Evolutionary conservation across 2,113 vertebrate species (phyloP).

Genomic region (Carettochelys insculpta): DNA sequence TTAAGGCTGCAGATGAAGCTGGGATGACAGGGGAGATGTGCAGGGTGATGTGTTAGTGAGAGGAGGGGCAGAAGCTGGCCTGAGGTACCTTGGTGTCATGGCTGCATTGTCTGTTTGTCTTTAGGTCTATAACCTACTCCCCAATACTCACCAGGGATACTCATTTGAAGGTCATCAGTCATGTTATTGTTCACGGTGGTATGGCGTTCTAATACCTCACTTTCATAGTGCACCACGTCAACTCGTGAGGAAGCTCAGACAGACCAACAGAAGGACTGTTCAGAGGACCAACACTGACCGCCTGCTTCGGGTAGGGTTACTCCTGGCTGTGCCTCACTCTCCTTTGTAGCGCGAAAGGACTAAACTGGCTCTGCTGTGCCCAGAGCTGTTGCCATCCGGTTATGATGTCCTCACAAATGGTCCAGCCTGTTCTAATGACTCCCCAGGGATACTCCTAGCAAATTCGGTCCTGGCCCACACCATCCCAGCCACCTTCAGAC

Average conservation of each 20-base stretch:
- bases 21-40: not conserved
- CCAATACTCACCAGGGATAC: not conserved
- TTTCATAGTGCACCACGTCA: too few species aligned
- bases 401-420: not conserved
- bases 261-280: rapidly evolving
- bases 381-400: not conserved
- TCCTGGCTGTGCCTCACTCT: not conserved
- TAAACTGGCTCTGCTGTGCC: not conserved
- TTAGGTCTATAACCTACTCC: not conserved
- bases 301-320: not conserved
- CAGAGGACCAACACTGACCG: rapidly evolving
- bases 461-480: not conserved
- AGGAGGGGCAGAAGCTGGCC: not conserved
- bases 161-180: too few species aligned
- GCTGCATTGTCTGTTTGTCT: not conserved
- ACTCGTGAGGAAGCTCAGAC: not conserved
- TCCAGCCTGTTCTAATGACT: not conserved
- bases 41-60: not conserved
- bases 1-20: too few species aligned
- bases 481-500: not conserved
- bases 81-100: not conserved
- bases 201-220: too few species aligned
- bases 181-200: too few species aligned
- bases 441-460: not conserved
- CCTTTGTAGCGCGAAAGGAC: not conserved